These are phyloP conservation scores for Procambarus clarkii DNA, from an alignment of 1,140 invertebrate species.

Conservation along the genomic window DNA sequence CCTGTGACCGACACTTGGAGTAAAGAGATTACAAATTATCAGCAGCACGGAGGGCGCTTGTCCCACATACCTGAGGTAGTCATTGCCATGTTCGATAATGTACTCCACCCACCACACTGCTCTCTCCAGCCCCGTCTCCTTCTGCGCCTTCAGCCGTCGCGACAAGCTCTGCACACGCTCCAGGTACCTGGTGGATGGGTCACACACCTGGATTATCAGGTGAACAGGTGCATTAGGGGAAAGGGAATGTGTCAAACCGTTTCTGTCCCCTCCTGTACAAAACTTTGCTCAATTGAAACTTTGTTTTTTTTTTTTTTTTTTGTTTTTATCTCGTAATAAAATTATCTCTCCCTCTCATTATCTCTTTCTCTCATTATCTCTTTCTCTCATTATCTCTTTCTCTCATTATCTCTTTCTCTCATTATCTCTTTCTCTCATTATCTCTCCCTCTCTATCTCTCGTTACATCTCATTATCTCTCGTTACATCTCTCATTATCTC, in stretches of 20 bases:
- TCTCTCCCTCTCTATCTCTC: no score
- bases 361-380: no score
- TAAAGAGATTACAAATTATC: background rate
- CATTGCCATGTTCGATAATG: constrained; percentile 44
- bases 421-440: no score
- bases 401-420: no score
- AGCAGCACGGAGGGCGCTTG: no score
- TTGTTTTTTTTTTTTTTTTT: no score
- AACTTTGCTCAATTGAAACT: background rate
- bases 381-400: no score
- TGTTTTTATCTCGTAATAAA: no score
- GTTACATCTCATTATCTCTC: no score
- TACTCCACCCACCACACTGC: constrained; percentile 68
- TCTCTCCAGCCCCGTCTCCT: constrained; percentile 52
- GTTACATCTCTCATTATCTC: no score
- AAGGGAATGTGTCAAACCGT: background rate
- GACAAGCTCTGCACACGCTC: constrained; percentile 60
- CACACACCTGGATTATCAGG: background rate
- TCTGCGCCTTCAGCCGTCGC: constrained; percentile 44
- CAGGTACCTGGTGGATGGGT: constrained; percentile 30
- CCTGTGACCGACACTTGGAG: background rate
- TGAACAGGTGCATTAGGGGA: background rate
- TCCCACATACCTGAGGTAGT: constrained; percentile 44
- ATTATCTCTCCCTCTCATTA: no score
- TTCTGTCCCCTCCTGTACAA: no score